Base-by-base conservation (phyloP, 2,113 vertebrate genomes). In the Sinocyclocheilus anshuiensis region DNA sequence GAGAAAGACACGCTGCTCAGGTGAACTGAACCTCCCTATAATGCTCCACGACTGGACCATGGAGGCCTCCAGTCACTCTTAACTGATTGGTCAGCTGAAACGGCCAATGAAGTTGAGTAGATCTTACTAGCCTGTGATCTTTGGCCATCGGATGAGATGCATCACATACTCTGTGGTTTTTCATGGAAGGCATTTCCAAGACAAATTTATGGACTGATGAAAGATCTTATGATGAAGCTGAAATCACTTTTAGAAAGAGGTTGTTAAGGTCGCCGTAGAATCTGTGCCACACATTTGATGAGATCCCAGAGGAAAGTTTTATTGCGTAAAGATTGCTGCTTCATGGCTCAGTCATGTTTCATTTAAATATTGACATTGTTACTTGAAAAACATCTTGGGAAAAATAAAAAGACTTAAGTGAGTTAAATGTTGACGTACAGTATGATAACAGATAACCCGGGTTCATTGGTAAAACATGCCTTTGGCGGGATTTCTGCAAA, bases 211-310 rank as follows among this genome's bases (percentile, higher is more conserved):
- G 74, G 45, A 48, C 74, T 77, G 45, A 53, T 53, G 74, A 77
- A 48, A 45, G 45, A 12, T 77, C 74, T 77, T 77, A 18, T 77
- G 74, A 77, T 77, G 74, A 77, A 77, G n/a, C 15, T 77, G 74
- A 77, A 77, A 50, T 77, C 45, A 24, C 45, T 77, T 77, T 26
- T 50, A 76, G 74, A 26, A 16, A 77, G 45, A 77, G 74, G n/a
- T 76, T 11, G 45, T 76, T 48, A 48, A 48, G 74, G 12, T 77
- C 42, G 2, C 0, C 2, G 22, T 53, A 2, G 2, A n/a, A 18
- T 1, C 15, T 76, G 74, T 50, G 42, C 39, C 45, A 76, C 74
- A 76, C 74, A 76, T 76, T 76, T 76, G 74, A 77, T 77, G 45
- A 77, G 45, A 77, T 50, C 45, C 74, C 74, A 76, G 5, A 50